A percentile compares a stretch with the other conserved stretches of the same genome.
phyloP scores from a whole-genome alignment of 1,140 invertebrate genomes.

The Antheraea pernyi region DNA sequence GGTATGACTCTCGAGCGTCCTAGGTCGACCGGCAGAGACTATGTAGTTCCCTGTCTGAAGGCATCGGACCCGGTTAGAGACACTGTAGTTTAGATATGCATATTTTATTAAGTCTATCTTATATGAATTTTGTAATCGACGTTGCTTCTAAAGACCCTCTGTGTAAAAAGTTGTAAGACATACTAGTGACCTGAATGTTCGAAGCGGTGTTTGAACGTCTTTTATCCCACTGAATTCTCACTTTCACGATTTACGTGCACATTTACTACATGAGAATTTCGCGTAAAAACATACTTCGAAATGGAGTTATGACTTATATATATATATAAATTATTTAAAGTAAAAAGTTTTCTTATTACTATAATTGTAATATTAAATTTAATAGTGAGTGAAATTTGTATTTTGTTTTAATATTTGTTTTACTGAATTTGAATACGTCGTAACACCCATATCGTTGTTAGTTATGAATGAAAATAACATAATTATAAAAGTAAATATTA shows the following conservation, averaged over 20 bases:
- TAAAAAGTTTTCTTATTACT: constrained; percentile 75
- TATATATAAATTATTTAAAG: constrained; percentile 76
- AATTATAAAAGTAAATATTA: constrained; percentile 80
- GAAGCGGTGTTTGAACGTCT: constrained; percentile 70
- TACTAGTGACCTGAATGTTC: constrained; percentile 79
- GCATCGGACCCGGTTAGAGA: constrained; percentile 36
- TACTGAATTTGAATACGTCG: constrained; percentile 77
- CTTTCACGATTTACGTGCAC: constrained; percentile 73
- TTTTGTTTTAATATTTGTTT: constrained; percentile 77
- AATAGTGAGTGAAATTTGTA: constrained; percentile 79
- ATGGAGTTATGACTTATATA: constrained; percentile 72
- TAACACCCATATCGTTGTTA: constrained; percentile 79
- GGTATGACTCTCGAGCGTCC: constrained; percentile 61
- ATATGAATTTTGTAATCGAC: constrained; percentile 78
- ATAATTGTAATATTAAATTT: constrained; percentile 78
- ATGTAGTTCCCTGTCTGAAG: not conserved
- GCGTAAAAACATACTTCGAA: constrained; percentile 66
- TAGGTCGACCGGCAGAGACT: constrained; percentile 16
- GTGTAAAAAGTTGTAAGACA: constrained; percentile 77
- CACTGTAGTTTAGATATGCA: constrained; percentile 75
- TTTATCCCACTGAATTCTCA: constrained; percentile 73
- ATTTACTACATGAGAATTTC: constrained; percentile 64
- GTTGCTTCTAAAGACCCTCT: constrained; percentile 78
- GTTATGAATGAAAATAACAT: constrained; percentile 79
- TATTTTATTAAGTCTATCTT: constrained; percentile 78